phyloP scores from a whole-genome alignment of 1,140 invertebrate genomes.

The Asbolus verrucosus region DNA sequence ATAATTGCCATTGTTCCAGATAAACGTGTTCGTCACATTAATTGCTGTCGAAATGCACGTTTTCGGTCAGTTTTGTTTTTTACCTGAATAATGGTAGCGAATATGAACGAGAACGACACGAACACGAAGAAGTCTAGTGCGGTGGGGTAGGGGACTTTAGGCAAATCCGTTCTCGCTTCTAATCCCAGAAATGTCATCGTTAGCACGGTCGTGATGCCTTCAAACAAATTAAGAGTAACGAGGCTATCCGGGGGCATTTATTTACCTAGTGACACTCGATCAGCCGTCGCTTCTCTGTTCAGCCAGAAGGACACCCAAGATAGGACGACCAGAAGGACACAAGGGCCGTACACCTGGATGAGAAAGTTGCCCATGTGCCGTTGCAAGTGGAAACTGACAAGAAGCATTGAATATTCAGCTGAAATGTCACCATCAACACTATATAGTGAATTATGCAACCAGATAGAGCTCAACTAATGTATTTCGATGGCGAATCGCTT shows the following conservation, averaged over 20 bases:
- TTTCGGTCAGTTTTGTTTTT: conserved; percentile 26
- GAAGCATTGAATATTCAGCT: conserved; percentile 82
- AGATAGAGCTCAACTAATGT: conserved; percentile 11
- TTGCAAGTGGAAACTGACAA: conserved; percentile 86
- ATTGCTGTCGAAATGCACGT: conserved; percentile 5
- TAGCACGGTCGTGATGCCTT: conserved; percentile 87
- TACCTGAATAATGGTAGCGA: conserved; percentile 86
- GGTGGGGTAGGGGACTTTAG: conserved; percentile 89
- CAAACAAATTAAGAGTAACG: too few relatives aligned
- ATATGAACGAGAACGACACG: conserved; percentile 88
- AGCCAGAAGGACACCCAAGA: conserved; percentile 95
- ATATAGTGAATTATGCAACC: conserved; percentile 29
- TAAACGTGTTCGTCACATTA: conserved; percentile 28
- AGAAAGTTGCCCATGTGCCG: conserved; percentile 90
- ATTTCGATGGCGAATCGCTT: too few relatives aligned
- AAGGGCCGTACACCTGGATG: conserved; percentile 91
- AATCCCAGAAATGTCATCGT: conserved; percentile 91
- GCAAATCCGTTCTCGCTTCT: conserved; percentile 86
- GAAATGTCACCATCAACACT: conserved; percentile 54
- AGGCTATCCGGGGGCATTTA: too few relatives aligned
- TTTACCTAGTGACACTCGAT: conserved; percentile 85
- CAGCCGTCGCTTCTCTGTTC: conserved; percentile 89
- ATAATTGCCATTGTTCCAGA: conserved; percentile 20
- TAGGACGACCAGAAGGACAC: conserved; percentile 85
- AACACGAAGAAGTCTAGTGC: conserved; percentile 90